phyloP scores from a whole-genome alignment of 2,113 vertebrate species.

The Lepisosteus osseus region DNA sequence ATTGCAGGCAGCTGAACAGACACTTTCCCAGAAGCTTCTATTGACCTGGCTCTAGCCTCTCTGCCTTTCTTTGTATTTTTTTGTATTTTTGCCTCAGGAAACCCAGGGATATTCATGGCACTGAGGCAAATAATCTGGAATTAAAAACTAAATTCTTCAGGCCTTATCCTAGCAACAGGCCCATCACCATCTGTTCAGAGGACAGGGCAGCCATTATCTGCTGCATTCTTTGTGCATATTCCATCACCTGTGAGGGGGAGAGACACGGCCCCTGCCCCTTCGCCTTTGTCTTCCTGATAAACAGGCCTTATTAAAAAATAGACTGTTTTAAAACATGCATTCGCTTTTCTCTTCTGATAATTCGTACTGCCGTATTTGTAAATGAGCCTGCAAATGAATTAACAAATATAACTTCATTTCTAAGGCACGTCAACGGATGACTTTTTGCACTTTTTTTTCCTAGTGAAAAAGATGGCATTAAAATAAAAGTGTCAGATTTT shows the following conservation, averaged over 20 bases:
- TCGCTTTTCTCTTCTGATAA: slow-evolving; percentile 42
- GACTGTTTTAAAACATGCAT: slow-evolving; percentile 15
- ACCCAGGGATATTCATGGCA: slow-evolving; percentile 83
- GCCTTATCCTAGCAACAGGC: slow-evolving; percentile 90
- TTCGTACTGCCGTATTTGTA: slow-evolving; percentile 59
- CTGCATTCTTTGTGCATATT: slow-evolving; percentile 71
- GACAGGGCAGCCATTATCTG: slow-evolving; percentile 75
- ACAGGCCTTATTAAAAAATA: slow-evolving; percentile 33
- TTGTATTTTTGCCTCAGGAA: slow-evolving; percentile 73
- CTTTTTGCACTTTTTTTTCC: slow-evolving; percentile 47
- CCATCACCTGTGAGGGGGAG: slow-evolving; percentile 83
- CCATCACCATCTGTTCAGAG: slow-evolving; percentile 87
- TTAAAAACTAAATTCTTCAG: slow-evolving; percentile 90
- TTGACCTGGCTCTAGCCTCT: slow-evolving; percentile 63
- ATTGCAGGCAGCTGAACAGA: slow-evolving; percentile 75
- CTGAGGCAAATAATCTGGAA: slow-evolving; percentile 92
- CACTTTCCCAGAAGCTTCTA: slow-evolving; percentile 73
- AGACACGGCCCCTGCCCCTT: slow-evolving; percentile 58
- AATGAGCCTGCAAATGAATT: slow-evolving; percentile 57
- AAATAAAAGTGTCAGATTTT: slow-evolving; percentile 35
- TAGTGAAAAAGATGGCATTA: slow-evolving; percentile 64
- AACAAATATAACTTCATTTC: slow-evolving; percentile 54
- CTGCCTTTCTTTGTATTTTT: slow-evolving; percentile 49
- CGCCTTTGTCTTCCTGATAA: slow-evolving; percentile 58
- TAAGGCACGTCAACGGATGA: slow-evolving; percentile 33